These are phyloP conservation scores for Varroa destructor DNA, from an alignment of 1,140 invertebrate species.

Conservation along the genomic window DNA sequence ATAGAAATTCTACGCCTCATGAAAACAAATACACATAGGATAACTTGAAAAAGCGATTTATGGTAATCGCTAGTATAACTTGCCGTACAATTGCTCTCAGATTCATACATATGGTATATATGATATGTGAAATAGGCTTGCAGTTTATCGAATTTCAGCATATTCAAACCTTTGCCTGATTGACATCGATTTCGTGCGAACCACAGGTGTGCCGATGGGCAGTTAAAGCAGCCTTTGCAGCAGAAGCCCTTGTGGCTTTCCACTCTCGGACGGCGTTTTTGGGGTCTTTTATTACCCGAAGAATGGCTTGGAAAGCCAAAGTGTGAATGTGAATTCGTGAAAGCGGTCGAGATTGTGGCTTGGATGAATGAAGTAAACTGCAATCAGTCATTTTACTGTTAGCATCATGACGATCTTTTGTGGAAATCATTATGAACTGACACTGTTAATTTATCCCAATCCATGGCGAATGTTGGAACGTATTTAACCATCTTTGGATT, in stretches of 20 bases:
- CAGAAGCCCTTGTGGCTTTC: constrained; percentile 62
- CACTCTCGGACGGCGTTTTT: constrained; percentile 53
- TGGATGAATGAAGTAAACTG: constrained; percentile 34
- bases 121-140: too few species aligned
- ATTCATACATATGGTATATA: not conserved
- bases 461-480: too few species aligned
- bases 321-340: constrained; percentile 73
- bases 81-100: not conserved
- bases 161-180: constrained; percentile 47
- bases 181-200: constrained; percentile 53
- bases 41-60: too few species aligned
- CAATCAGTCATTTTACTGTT: not conserved
- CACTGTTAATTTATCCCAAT: too few species aligned
- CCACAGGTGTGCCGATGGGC: constrained; percentile 72
- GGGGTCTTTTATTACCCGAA: constrained; percentile 37
- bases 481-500: too few species aligned
- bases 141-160: not conserved
- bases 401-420: too few species aligned
- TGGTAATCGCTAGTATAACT: not conserved
- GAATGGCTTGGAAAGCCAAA: constrained; percentile 68
- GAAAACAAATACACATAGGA: too few species aligned
- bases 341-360: constrained; percentile 45
- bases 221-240: constrained; percentile 67
- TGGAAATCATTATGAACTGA: too few species aligned
- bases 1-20: too few species aligned